These are phyloP conservation scores for Patella depressa DNA, from an alignment of 2,888 invertebrate genomes.

Conservation along the genomic window DNA sequence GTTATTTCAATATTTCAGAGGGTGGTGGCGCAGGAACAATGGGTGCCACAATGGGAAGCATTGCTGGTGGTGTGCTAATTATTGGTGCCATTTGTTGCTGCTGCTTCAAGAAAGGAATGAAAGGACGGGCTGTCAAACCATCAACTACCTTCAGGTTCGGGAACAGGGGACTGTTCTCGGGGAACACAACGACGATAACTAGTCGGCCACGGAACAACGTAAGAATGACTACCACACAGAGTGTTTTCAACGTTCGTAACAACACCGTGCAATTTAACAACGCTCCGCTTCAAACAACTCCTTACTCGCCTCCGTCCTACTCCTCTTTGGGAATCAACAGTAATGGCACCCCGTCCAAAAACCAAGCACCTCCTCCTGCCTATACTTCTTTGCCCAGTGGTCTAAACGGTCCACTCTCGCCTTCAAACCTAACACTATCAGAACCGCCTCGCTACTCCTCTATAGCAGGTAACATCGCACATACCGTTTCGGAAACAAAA, in stretches of 20 bases:
- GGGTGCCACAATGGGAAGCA: not conserved
- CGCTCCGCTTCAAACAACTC: not conserved
- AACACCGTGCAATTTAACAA: not conserved
- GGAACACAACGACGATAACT: not conserved
- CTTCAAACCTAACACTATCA: not conserved
- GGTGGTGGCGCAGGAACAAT: not conserved
- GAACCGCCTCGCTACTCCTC: not conserved
- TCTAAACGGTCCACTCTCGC: not conserved
- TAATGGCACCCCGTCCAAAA: not conserved
- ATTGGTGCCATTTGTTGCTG: constrained; percentile 1
- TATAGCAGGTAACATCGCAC: not conserved
- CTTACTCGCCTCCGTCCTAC: not conserved
- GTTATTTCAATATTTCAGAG: not conserved
- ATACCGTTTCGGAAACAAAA: not conserved
- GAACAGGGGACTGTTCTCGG: not conserved
- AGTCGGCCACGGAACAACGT: not conserved
- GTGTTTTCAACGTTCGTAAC: not conserved
- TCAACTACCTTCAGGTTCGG: constrained; percentile 4
- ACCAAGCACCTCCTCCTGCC: not conserved
- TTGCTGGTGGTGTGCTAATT: not conserved
- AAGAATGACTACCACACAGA: not conserved
- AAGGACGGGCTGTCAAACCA: not conserved
- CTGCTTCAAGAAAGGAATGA: not conserved
- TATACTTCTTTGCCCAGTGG: not conserved
- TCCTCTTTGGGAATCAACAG: not conserved